Conservation (phyloP, 2,797 vertebrate genomes). For the Ctenopoma kingsleyae region DNA sequence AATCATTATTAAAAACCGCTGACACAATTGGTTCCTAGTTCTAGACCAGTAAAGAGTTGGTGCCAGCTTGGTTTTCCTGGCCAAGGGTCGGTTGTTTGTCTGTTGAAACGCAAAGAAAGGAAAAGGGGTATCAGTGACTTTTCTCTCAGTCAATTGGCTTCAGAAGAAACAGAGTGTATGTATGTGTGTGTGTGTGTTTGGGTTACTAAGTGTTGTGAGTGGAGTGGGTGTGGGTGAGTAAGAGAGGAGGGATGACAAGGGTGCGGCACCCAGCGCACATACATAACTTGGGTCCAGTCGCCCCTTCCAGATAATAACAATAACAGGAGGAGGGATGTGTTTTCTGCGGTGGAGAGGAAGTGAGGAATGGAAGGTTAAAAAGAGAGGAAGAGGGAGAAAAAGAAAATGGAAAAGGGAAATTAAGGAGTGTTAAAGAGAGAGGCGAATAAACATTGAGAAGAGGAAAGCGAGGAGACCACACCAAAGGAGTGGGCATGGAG, state of each 20-base stretch:
- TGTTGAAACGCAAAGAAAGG: too few species aligned
- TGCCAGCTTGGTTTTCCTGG: too few species aligned
- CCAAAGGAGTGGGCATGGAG: slow-evolving; percentile 17
- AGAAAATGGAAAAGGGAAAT: slow-evolving; percentile 53
- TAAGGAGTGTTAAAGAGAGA: slow-evolving; percentile 44
- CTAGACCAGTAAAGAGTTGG: too few species aligned
- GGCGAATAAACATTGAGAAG: slow-evolving; percentile 31
- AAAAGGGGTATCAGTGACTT: not conserved
- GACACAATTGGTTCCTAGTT: too few species aligned
- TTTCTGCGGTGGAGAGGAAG: slow-evolving; percentile 72
- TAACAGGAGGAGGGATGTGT: slow-evolving; percentile 71
- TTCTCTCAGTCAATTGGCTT: slow-evolving; percentile 38
- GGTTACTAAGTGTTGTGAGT: slow-evolving; percentile 55
- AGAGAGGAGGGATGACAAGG: slow-evolving; percentile 53
- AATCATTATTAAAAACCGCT: too few species aligned
- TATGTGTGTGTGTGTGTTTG: slow-evolving; percentile 22
- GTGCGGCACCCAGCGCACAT: slow-evolving; percentile 53
- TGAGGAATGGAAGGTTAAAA: slow-evolving; percentile 58
- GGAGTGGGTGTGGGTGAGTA: slow-evolving; percentile 56
- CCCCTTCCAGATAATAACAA: slow-evolving; percentile 66
- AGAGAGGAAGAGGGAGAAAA: slow-evolving; percentile 43
- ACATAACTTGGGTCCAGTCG: slow-evolving; percentile 48
- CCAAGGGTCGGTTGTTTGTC: too few species aligned
- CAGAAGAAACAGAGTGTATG: slow-evolving; percentile 24
- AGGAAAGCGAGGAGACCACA: slow-evolving; percentile 7